Percentiles rank a stretch among this genome's conserved stretches.
Evolutionary conservation across 2,113 vertebrate species (phyloP).

Genomic region (Heliornis fulica): DNA sequence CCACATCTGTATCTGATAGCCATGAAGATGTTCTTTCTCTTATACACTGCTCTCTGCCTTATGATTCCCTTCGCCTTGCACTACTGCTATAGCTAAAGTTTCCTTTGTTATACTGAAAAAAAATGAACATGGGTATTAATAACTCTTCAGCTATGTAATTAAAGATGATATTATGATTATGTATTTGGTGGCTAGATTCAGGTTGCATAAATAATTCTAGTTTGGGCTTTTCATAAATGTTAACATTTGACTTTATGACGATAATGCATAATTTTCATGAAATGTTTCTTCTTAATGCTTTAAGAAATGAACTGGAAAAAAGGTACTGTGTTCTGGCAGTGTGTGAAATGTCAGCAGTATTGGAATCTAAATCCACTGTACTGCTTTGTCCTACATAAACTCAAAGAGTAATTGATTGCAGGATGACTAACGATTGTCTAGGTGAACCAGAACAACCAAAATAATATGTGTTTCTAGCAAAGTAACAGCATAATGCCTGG

Average conservation of each 20-base stretch:
- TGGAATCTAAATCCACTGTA: background rate
- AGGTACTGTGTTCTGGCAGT: constrained; percentile 20
- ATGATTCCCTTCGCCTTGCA: background rate
- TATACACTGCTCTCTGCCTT: background rate
- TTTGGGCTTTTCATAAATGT: background rate
- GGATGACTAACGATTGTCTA: constrained; percentile 9
- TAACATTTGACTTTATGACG: background rate
- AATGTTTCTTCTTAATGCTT: background rate
- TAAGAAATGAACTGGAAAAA: constrained; percentile 25
- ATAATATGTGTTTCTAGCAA: background rate
- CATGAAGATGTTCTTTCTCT: background rate
- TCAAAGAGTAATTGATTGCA: background rate
- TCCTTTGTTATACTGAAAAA: background rate
- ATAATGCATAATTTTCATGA: background rate
- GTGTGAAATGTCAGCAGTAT: constrained; percentile 35
- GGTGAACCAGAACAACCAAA: constrained; percentile 9
- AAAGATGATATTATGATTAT: background rate
- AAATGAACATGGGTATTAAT: background rate
- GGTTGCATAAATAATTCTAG: background rate
- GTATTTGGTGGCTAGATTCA: background rate
- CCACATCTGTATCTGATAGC: background rate
- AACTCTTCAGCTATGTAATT: background rate
- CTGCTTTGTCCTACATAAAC: background rate
- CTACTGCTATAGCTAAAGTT: background rate
- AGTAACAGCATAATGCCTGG: background rate